Evolutionary conservation across 2,888 invertebrate species (phyloP).

Genomic region (Polymixis lichenea): DNA sequence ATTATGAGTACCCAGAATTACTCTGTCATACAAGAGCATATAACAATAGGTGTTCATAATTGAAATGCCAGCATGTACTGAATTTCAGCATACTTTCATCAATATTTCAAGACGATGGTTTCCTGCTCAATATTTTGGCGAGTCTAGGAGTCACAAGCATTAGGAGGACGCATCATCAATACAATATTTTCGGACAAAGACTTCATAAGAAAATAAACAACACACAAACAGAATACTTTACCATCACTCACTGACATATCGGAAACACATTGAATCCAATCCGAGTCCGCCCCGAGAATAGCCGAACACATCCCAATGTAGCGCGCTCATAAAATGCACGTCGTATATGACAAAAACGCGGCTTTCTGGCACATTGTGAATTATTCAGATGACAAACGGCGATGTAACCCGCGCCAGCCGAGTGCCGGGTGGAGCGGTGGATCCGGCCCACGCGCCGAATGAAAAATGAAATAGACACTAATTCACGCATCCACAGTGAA

Average conservation of each 20-base stretch:
- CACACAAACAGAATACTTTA: slow-evolving; percentile 17
- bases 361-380: slow-evolving; percentile 55
- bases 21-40: background rate
- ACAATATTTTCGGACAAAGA: slow-evolving; percentile 1
- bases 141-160: background rate
- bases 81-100: background rate
- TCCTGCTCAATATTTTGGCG: background rate
- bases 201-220: slow-evolving; percentile 6
- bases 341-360: slow-evolving; percentile 34
- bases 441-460: slow-evolving; percentile 8
- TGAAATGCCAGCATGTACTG: background rate
- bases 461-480: slow-evolving; percentile 37
- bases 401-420: slow-evolving; percentile 24
- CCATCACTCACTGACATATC: slow-evolving; percentile 38
- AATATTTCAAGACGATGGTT: background rate
- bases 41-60: background rate
- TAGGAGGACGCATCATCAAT: background rate
- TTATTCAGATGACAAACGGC: slow-evolving; percentile 58
- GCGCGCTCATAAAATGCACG: slow-evolving; percentile 51
- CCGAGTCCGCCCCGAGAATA: slow-evolving; percentile 15
- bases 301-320: slow-evolving; percentile 24
- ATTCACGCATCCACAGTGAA: slow-evolving; percentile 28
- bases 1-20: background rate
- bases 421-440: background rate
- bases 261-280: slow-evolving; percentile 48